phyloP scores from a whole-genome alignment of 2,888 invertebrate species.

The Iphiclides podalirius region DNA sequence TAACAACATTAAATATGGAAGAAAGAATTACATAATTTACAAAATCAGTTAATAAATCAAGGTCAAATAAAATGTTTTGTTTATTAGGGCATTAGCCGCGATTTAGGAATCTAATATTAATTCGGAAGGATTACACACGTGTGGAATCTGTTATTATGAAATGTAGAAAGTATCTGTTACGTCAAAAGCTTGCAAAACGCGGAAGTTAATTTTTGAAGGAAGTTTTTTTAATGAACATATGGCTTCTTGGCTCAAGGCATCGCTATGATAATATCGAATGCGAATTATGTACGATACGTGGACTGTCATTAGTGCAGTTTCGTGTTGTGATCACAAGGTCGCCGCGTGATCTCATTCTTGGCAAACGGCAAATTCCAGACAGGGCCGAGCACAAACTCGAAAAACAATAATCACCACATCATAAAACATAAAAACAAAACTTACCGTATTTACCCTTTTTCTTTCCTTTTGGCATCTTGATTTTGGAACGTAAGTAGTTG shows the following conservation, averaged over 20 bases:
- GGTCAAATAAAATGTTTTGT: slow-evolving; percentile 18
- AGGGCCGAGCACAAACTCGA: slow-evolving; percentile 8
- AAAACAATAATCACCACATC: not conserved
- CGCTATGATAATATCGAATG: slow-evolving; percentile 36
- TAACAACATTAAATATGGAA: not conserved
- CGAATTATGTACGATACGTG: slow-evolving; percentile 47
- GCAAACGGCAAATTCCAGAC: slow-evolving; percentile 53
- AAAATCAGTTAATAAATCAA: slow-evolving; percentile 22
- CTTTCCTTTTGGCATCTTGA: slow-evolving; percentile 86
- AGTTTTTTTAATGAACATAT: slow-evolving; percentile 39
- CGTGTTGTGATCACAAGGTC: slow-evolving; percentile 65
- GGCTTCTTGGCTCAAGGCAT: slow-evolving; percentile 34
- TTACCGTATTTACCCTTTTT: slow-evolving; percentile 87
- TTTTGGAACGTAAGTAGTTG: slow-evolving; percentile 45
- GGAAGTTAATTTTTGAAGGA: slow-evolving; percentile 23
- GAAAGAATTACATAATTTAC: slow-evolving; percentile 29
- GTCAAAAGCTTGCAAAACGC: slow-evolving; percentile 28
- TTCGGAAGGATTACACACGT: slow-evolving; percentile 31
- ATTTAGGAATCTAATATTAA: slow-evolving; percentile 26
- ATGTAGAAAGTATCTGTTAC: slow-evolving; percentile 41
- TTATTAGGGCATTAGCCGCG: slow-evolving; percentile 1
- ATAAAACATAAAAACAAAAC: slow-evolving; percentile 35
- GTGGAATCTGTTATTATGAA: slow-evolving; percentile 37
- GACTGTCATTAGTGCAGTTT: slow-evolving; percentile 56
- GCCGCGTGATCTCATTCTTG: slow-evolving; percentile 70